These are phyloP conservation scores for Peromyscus nudipes DNA, from an alignment of 2,797 vertebrate species.

Conservation along the genomic window DNA sequence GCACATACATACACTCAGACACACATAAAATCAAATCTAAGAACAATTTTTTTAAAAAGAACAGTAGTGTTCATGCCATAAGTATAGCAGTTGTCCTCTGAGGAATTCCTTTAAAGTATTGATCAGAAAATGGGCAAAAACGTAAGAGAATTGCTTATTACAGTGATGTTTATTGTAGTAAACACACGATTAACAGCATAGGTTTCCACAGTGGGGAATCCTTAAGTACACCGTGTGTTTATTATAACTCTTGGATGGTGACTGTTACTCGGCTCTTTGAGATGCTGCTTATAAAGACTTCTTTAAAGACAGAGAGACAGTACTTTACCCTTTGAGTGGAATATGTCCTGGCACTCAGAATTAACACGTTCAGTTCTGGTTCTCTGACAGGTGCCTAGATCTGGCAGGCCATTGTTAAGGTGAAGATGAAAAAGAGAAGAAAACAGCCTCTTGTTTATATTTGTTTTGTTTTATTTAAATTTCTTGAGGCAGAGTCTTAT, in stretches of 20 bases:
- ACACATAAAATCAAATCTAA: background rate
- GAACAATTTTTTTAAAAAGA: background rate
- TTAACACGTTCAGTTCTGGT: background rate
- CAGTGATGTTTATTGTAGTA: background rate
- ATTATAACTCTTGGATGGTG: background rate
- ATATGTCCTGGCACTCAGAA: background rate
- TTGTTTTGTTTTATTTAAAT: background rate
- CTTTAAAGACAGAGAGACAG: constrained; percentile 17
- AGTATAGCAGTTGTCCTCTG: background rate
- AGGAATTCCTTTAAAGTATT: constrained; percentile 28
- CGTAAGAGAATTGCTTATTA: constrained; percentile 6
- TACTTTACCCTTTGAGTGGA: constrained; percentile 5
- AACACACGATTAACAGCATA: background rate
- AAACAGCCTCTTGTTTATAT: background rate
- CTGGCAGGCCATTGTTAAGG: constrained; percentile 39
- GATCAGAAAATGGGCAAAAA: constrained; percentile 46
- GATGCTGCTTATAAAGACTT: constrained; percentile 20
- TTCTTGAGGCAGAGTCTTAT: background rate
- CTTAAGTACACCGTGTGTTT: background rate
- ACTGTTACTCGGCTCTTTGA: constrained; percentile 22
- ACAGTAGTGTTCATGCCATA: background rate
- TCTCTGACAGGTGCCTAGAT: background rate
- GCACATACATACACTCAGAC: background rate
- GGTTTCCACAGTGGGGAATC: constrained; percentile 4
- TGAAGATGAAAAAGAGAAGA: background rate